phyloP scores from a whole-genome alignment of 2,113 vertebrate genomes.

The Otis tarda region DNA sequence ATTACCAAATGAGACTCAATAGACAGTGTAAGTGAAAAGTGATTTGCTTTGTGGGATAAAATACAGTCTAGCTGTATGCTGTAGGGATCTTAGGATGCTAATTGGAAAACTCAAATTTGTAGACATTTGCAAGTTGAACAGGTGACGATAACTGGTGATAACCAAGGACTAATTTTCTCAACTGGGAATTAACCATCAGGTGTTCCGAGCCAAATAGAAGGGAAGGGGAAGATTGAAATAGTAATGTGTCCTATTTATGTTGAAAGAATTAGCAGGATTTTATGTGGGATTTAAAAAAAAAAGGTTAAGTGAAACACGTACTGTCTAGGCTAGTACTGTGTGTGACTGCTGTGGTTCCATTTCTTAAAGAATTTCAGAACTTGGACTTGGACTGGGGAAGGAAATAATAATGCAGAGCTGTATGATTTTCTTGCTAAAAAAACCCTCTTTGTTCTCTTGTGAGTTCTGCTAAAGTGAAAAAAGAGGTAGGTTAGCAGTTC shows the following conservation, averaged over 20 bases:
- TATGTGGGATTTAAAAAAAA: not conserved
- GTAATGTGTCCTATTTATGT: constrained; percentile 1
- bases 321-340: not conserved
- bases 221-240: not conserved
- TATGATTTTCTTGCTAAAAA: not conserved
- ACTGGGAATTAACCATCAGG: constrained; percentile 34
- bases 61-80: not conserved
- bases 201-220: constrained; percentile 43
- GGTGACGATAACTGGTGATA: constrained; percentile 62
- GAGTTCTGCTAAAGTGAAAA: not conserved
- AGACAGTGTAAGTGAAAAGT: constrained; percentile 50
- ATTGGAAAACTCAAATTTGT: constrained; percentile 57
- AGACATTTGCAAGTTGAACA: constrained; percentile 40
- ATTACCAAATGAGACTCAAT: constrained; percentile 50
- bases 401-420: not conserved
- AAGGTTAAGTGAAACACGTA: not conserved
- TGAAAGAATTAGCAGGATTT: not conserved
- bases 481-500: not conserved
- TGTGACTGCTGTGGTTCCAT: not conserved
- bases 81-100: not conserved
- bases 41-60: constrained; percentile 18
- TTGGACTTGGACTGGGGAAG: not conserved
- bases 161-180: constrained; percentile 45
- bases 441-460: not conserved
- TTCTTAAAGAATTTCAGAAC: not conserved